These are phyloP conservation scores for Oreochromis niloticus DNA, from an alignment of 2,113 vertebrate genomes.

Conservation along the genomic window DNA sequence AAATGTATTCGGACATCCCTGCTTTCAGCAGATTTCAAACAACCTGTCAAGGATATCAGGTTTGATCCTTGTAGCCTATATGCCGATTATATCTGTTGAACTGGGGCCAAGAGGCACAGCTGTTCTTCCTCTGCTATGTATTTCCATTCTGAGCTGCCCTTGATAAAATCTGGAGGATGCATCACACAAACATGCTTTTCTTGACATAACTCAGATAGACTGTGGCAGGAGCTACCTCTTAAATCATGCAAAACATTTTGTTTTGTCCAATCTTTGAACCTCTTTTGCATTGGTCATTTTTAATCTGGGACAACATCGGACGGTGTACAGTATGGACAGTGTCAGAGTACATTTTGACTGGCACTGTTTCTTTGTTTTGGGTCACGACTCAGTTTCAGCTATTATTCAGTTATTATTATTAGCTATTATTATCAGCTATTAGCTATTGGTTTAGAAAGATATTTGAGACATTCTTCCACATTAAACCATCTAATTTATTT, in stretches of 20 bases:
- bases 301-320: neutral
- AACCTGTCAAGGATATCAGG: neutral
- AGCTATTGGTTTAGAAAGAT: neutral
- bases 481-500: neutral
- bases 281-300: neutral
- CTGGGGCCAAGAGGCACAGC: neutral
- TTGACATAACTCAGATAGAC: neutral
- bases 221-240: accelerated
- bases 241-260: neutral
- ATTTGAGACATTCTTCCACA: neutral
- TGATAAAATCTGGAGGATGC: neutral
- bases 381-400: neutral
- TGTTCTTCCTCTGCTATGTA: neutral
- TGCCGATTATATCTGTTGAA: neutral
- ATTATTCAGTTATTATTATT: too few species aligned
- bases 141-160: neutral
- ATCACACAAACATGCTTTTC: neutral
- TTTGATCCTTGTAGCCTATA: neutral
- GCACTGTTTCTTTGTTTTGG: neutral
- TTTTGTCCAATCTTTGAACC: neutral
- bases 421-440: too few species aligned
- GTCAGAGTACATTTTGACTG: neutral
- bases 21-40: neutral
- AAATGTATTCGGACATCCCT: neutral
- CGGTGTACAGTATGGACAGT: neutral